Evolutionary conservation across 2,888 invertebrate species (phyloP), one percentile per base, ranked within the genome.

Genomic region (Epistrophe eligans): DNA sequence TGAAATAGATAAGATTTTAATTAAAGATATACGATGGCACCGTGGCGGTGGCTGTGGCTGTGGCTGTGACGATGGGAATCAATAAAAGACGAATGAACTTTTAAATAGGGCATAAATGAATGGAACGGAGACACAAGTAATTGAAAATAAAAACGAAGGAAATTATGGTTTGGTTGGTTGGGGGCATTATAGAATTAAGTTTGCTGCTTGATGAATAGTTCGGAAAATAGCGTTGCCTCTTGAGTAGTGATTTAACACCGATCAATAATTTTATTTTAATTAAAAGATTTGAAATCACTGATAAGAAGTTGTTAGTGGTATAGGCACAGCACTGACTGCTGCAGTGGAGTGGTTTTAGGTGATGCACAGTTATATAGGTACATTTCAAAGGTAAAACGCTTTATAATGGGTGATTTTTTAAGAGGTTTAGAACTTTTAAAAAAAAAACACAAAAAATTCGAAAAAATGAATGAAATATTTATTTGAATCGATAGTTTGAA

Each of bases 1-100:
- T 73, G 77, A 58, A 73, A 55, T 28, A 55, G 72, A 64, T 72
- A 77, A 67, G 77, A 45, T 48, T 82, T 85, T 82, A 82, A 85
- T 82, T 85, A 82, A 77, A 50, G 77, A 77, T 55, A 43, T 40
- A 38, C 45, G 45, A 32, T 43, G 43, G n/a, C 45, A 52, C 15
- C 28, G 55, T 28, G 48, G 28, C 15, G 38, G 17, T 19, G 19
- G 38, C 2, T 0, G 7, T 32, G 32, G 32, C 32, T 10, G 3
- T 7, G 38, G 40, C 3, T 24, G 24, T 24, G 24, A 3, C 17
- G 15, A 15, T 64, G 64, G 50, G 24, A 70, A 67, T 60, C 60
- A 73, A 73, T 83, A 10, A 73, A 66, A 24, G 38, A 24, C 28
- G 24, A 40, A 50, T 7, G 43, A 67, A 40, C 40, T 13, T 50